Conservation (phyloP, 2,113 vertebrate species). For the Vanacampus margaritifer region DNA sequence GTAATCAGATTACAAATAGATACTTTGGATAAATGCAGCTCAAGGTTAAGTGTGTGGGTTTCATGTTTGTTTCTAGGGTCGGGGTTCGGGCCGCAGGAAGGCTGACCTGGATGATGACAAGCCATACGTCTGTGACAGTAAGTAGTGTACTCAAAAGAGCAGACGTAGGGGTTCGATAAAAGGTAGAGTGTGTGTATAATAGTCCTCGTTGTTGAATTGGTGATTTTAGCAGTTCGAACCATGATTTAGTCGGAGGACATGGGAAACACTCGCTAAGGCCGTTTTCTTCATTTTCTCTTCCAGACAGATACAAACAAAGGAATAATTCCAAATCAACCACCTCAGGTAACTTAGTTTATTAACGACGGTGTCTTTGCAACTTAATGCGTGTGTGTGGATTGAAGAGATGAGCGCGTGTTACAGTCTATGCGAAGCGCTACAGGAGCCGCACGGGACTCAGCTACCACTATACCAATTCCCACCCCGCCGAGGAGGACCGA, state of each 20-base stretch:
- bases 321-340: constrained; percentile 80
- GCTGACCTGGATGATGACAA: constrained; percentile 90
- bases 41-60: neutral
- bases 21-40: too few species aligned
- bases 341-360: constrained; percentile 70
- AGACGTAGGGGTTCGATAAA: too few species aligned
- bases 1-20: constrained; percentile 28
- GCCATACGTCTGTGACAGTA: constrained; percentile 98
- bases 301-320: constrained; percentile 87
- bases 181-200: too few species aligned
- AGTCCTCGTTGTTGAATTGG: too few species aligned
- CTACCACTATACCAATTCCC: constrained; percentile 94
- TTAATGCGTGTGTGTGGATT: constrained; percentile 29
- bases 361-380: neutral
- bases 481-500: constrained; percentile 85
- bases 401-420: constrained; percentile 10
- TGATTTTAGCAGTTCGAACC: too few species aligned
- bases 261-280: constrained; percentile 8
- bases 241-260: too few species aligned
- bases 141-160: constrained; percentile 56
- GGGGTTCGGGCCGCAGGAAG: constrained; percentile 87
- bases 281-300: constrained; percentile 63
- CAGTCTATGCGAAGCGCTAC: constrained; percentile 94
- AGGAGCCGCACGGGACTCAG: constrained; percentile 95
- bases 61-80: constrained; percentile 74